Base-by-base conservation (phyloP, 2,113 vertebrate species). In the Grammomys dolichurus region DNA sequence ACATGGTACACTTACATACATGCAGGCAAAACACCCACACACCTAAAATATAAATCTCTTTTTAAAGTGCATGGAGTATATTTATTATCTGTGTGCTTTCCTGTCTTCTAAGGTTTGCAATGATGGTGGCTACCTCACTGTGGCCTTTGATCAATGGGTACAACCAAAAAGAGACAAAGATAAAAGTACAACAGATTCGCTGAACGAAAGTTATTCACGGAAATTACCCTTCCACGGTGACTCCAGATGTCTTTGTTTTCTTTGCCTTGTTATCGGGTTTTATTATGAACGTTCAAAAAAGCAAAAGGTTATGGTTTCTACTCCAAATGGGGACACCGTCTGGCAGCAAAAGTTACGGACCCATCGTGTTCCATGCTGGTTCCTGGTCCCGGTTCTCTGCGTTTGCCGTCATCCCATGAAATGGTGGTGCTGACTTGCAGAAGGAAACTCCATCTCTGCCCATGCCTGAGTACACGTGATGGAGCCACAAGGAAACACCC, bases 401-500 rank as follows among this genome's bases (percentile, higher is more conserved):
- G 9, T 70, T 69, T 54, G 40, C 43, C 69, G 72, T 46, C 54
- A 28, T 46, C 36, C 19, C 48, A 40, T 4, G 26, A 69, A n/a
- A 10, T 65, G 17, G 28, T 60, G 36, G 40, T 67, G 54, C 65
- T 78, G 22, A 65, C 87, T 46, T 51, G 22, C 63, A 80, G 36
- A 43, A 56, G 65, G 70, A 87, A 1, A 40, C 48, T 82, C 80
- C 60, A 70, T 60, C 80, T 92, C 81, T 46, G 76, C 51, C 17
- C 70, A 36, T n/a, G 91, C 69, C 85, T 85, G 75, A 40, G 56
- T 72, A 73, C 26, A 54, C 77, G 58, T 69, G 54, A 31, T 56
- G 3, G 65, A 87, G 87, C 69, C 77, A 89, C 51, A 63, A 87
- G 77, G 36, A 94, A 89, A 94, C 87, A 84, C 87, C 56, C 93